Evolutionary conservation across 1,140 invertebrate species (phyloP), one percentile per base, ranked within the genome.

Genomic region (Druon quercuslanigerum): DNA sequence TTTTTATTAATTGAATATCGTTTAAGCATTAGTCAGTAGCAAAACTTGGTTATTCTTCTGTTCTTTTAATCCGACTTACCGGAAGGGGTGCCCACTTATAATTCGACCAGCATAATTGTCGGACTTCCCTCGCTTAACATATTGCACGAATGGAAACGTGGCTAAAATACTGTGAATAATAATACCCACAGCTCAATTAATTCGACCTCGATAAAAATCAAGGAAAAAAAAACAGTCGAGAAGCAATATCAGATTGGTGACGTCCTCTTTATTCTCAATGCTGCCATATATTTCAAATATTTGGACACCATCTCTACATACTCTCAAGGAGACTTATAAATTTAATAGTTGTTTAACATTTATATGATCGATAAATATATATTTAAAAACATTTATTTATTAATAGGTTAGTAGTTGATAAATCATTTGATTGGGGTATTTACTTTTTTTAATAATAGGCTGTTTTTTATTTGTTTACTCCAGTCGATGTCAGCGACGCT

Each of bases 401-500:
- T 33, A 3, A 79, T 19, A 8, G 1, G n/a, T 16, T 51, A 25
- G 46, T 46, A 72, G 73, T 75, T 40, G 33, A 57, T 51, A 76
- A 51, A 12, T 52, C 9, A 52, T 52, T 57, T 14, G 71, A 54
- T 17, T 9, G 17, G n/a, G n/a, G 6, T 54, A 19, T 54, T 8
- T 1, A n/a, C 8, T 54, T 17, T 54, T 17, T 54, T n/a, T n/a
- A n/a, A 17, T 54, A 25, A 57, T 4, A 12, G 56, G 13, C 25
- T 33, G 13, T 20, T 2, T 74, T 66, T 74, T 33, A 25, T 73
- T 52, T 51, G 79, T 82, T 73, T 84, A 81, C 92, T 92, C 77
- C 92, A 95, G 95, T 95, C 79, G 94, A 95, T 72, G 85, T 92
- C 87, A 87, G 90, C 85, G 89, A 93, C 91, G 82, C 93, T 81